These are phyloP conservation scores for Gandaritis pyraliata DNA, from an alignment of 2,888 invertebrate genomes.

Conservation along the genomic window DNA sequence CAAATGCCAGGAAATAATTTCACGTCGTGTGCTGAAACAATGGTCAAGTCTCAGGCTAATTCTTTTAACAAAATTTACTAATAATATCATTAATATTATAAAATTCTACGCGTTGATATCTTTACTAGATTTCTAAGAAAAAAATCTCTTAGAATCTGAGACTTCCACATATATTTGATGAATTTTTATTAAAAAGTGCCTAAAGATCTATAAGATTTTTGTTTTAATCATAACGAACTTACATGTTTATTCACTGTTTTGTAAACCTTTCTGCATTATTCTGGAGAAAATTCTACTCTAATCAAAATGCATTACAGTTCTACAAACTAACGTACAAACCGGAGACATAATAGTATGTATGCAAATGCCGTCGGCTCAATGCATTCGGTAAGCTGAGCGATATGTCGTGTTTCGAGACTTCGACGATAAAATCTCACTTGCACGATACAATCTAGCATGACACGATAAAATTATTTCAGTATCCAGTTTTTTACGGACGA, in stretches of 20 bases:
- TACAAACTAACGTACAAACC: background rate
- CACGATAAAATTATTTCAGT: conserved; percentile 28
- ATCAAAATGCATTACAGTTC: background rate
- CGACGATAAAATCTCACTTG: conserved; percentile 24
- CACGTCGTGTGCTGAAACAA: no score
- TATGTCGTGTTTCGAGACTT: conserved; percentile 22
- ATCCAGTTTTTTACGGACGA: conserved; percentile 11
- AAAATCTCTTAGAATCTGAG: no score
- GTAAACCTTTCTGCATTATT: background rate
- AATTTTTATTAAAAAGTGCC: no score
- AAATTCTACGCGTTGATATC: no score
- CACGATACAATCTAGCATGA: conserved; percentile 22
- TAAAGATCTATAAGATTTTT: background rate
- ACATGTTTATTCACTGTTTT: no score
- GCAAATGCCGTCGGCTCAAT: conserved; percentile 25
- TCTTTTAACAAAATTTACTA: no score
- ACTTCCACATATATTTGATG: no score
- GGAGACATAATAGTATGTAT: conserved; percentile 20
- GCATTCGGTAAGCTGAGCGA: conserved; percentile 22
- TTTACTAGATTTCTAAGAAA: no score
- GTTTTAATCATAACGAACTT: background rate
- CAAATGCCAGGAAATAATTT: no score
- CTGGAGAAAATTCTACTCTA: background rate
- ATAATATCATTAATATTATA: no score
- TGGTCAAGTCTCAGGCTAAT: no score